Evolutionary conservation across 2,113 vertebrate genomes (phyloP), one percentile per base, ranked within the genome.

Genomic region (Orientallactaga bullata): DNA sequence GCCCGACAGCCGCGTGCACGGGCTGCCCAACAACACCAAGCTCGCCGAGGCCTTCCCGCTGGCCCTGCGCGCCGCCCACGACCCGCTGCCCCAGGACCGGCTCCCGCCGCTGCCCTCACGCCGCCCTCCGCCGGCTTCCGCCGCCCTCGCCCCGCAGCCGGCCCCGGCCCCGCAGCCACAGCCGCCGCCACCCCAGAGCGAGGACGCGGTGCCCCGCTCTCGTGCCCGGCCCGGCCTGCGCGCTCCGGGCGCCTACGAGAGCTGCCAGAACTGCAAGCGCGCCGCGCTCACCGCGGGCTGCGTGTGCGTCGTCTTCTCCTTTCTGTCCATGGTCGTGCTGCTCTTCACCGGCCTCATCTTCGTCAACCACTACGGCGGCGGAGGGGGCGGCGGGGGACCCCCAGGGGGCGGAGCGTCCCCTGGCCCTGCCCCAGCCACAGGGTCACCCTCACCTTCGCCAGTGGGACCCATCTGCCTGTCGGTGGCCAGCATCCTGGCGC

Each of bases 341-440:
- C 98, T 99, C 72, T 99, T 99, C 98, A 99, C 99, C 97, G 99
- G 99, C 97, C 98, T 99, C 93, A 99, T 99, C 96, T 99, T 99
- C 82, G 99, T 99, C 97, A 99, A 99, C 98, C 99, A 99, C 92
- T 99, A 99, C 98, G 89, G 97, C 98, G 89, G 97, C 9, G 85
- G 94, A 98, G 83, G 96, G 83, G 55, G 93, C n/a, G 83, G 89
- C 93, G 73, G 98, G 84, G 98, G 98, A 93, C 96, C 97, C 15
- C 89, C 95, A 85, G 65, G 98, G 97, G 68, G 97, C 63, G 90
- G 95, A 7, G 35, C 94, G 73, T 72, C 93, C 83, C 81, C 96
- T 20, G 95, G 95, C 68, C 98, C 98, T 88, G 98, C 98, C 55
- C 95, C 94, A 1, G 90, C 95, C 0, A 61, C 95, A 0, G 94